phyloP scores from a whole-genome alignment of 2,113 vertebrate species.

The Macaca mulatta region DNA sequence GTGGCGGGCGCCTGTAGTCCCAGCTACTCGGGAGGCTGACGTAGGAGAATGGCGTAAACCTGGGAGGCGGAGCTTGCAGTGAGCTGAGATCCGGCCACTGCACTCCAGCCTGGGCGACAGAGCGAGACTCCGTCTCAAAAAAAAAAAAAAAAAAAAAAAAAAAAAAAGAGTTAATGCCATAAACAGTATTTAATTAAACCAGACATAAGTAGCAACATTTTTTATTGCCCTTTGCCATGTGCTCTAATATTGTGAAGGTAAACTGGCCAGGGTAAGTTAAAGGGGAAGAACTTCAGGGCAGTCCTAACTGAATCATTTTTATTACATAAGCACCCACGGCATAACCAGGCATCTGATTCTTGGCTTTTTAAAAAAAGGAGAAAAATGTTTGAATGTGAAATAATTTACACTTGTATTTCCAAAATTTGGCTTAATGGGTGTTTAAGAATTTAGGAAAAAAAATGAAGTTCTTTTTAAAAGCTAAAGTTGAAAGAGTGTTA shows the following conservation, averaged over 20 bases:
- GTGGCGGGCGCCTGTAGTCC: too few species aligned
- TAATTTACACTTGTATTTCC: background rate
- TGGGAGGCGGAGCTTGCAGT: too few species aligned
- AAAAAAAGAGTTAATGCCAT: background rate
- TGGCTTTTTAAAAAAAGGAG: background rate
- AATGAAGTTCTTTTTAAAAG: background rate
- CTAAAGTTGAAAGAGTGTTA: background rate
- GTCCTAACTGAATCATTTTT: background rate
- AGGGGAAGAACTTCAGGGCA: background rate
- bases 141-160: too few species aligned
- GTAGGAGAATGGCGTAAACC: too few species aligned
- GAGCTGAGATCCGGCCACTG: too few species aligned
- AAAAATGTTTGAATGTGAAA: background rate
- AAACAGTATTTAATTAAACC: background rate
- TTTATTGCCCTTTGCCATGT: background rate
- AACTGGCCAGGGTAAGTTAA: background rate
- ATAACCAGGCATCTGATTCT: background rate
- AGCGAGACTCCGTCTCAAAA: too few species aligned
- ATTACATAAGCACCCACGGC: background rate
- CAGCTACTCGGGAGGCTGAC: too few species aligned
- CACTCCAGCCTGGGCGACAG: too few species aligned
- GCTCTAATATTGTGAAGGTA: background rate
- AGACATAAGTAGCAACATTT: background rate
- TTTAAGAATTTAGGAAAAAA: conserved; percentile 48
- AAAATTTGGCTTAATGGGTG: conserved; percentile 22